These are phyloP conservation scores for Panorpa germanica DNA, from an alignment of 2,888 invertebrate genomes.

Conservation along the genomic window DNA sequence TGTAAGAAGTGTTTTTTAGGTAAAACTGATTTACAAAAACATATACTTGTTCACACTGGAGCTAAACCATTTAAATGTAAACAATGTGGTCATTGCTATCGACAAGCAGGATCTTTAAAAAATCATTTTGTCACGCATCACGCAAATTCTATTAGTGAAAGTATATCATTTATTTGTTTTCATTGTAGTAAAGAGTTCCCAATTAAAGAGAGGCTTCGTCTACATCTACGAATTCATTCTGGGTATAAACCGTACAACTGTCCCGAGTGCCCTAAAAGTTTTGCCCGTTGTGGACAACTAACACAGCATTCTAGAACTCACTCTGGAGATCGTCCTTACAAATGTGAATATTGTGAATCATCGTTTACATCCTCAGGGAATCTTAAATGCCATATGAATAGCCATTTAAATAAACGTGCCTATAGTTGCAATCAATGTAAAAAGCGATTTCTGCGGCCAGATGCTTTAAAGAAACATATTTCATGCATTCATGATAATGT, in stretches of 20 bases:
- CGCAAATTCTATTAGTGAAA: conserved; percentile 6
- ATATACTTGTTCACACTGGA: too few relatives aligned
- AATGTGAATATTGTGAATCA: conserved; percentile 49
- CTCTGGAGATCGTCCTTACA: conserved; percentile 48
- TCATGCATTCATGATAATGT: conserved; percentile 55
- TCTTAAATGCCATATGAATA: conserved; percentile 40
- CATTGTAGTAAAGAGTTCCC: conserved; percentile 60
- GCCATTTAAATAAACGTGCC: conserved; percentile 56
- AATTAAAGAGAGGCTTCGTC: conserved; percentile 50
- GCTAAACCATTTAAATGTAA: too few relatives aligned
- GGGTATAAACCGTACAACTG: conserved; percentile 50
- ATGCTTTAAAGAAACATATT: conserved; percentile 57
- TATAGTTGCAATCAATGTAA: conserved; percentile 66
- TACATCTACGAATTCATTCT: conserved; percentile 56
- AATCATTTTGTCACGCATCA: conserved; percentile 1
- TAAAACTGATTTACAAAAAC: too few relatives aligned
- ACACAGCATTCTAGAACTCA: conserved; percentile 56
- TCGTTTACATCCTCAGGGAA: conserved; percentile 48
- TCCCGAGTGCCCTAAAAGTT: conserved; percentile 38
- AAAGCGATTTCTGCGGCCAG: conserved; percentile 53
- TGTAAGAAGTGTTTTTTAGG: too few relatives aligned
- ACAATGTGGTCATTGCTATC: too few relatives aligned
- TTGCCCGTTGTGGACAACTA: conserved; percentile 51
- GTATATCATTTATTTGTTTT: conserved; percentile 49
- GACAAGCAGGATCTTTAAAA: too few relatives aligned